A percentile compares a stretch with the other conserved stretches of the same genome.
These are phyloP conservation scores for Euplexia lucipara DNA, from an alignment of 2,888 invertebrate species.

Conservation along the genomic window DNA sequence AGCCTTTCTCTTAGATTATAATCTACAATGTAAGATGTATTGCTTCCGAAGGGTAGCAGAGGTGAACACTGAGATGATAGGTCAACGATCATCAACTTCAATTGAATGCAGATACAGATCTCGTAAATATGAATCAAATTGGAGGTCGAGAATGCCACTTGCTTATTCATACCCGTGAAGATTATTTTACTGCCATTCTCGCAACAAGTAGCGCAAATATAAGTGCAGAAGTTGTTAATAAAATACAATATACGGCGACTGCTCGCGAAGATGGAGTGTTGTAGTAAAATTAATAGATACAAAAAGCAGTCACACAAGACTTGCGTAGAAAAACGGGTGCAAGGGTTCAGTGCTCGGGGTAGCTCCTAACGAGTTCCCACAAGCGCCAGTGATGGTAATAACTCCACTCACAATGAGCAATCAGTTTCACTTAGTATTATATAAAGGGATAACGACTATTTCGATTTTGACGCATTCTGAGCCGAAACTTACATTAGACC, in stretches of 20 bases:
- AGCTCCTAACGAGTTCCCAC: conserved; percentile 79
- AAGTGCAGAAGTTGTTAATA: conserved; percentile 38
- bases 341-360: conserved; percentile 82
- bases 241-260: conserved; percentile 25
- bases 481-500: conserved; percentile 20
- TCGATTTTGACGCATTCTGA: conserved; percentile 30
- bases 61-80: conserved; percentile 66
- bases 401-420: conserved; percentile 78
- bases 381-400: conserved; percentile 77
- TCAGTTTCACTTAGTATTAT: conserved; percentile 67
- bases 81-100: conserved; percentile 73
- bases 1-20: conserved; percentile 73
- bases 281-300: conserved; percentile 76
- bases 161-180: conserved; percentile 16
- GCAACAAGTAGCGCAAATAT: conserved; percentile 33
- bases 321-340: conserved; percentile 80
- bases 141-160: conserved; percentile 30
- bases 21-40: conserved; percentile 66
- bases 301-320: conserved; percentile 78
- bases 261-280: conserved; percentile 59
- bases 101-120: conserved; percentile 71
- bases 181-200: conserved; percentile 6
- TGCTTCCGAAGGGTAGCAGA: conserved; percentile 74
- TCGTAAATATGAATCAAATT: conserved; percentile 48
- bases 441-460: conserved; percentile 45